Percentiles rank a stretch among this genome's conserved stretches.
Evolutionary conservation across 2,113 vertebrate genomes (phyloP).

Genomic region (Bungarus multicinctus): DNA sequence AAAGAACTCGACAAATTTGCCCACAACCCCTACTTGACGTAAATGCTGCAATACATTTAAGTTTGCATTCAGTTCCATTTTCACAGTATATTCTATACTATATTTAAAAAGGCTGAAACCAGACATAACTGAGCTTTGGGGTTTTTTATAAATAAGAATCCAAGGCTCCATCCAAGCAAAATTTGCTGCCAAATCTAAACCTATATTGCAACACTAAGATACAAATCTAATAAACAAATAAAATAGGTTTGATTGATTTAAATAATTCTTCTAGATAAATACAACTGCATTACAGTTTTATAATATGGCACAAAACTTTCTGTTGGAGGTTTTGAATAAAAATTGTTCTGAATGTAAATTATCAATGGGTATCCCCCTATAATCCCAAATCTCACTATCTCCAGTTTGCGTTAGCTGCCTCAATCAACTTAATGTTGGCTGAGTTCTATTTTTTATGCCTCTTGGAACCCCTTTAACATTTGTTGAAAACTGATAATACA

Average conservation of each 20-base stretch:
- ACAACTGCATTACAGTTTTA: not conserved
- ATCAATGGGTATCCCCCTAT: not conserved
- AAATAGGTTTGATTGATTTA: not conserved
- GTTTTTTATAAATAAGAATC: not conserved
- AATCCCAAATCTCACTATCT: not conserved
- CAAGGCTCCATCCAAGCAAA: not conserved
- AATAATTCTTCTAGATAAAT: not conserved
- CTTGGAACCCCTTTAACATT: not conserved
- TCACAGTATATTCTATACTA: not conserved
- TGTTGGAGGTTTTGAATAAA: not conserved
- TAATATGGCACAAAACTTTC: not conserved
- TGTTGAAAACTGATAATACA: not conserved
- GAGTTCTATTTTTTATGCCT: not conserved
- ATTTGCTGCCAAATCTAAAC: not conserved
- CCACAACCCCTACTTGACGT: constrained; percentile 93
- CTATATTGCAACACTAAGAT: not conserved
- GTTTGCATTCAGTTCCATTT: not conserved
- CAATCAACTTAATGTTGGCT: not conserved
- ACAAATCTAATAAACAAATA: not conserved
- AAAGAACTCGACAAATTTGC: constrained; percentile 97
- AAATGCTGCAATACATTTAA: constrained; percentile 78
- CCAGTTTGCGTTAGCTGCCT: not conserved
- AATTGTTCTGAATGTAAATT: not conserved
- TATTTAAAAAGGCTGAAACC: not conserved
- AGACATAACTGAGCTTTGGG: not conserved